Base-by-base conservation (phyloP, 2,113 vertebrate species). In the Bucco capensis region DNA sequence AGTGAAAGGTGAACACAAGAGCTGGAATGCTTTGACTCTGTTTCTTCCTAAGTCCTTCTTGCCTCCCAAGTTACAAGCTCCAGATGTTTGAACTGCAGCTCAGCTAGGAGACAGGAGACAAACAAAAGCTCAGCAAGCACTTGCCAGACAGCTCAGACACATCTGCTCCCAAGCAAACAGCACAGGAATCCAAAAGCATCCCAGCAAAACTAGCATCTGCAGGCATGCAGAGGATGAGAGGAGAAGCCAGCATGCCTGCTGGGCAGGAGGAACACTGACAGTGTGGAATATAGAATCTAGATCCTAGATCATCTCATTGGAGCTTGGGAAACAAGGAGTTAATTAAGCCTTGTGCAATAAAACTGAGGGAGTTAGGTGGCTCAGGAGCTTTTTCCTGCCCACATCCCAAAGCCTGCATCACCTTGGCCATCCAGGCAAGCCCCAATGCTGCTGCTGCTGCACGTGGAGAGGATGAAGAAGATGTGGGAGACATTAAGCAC, bases 61-160 rank as follows among this genome's bases (percentile, higher is more conserved):
- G 56, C 50, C 8, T 28, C n/a, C n/a, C 4, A 65, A 49, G 51
- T 44, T 12, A 22, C 38, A 72, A 14, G 33, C 35, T 44, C 71
- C 91, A 89, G 86, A 56, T 82, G 76, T 86, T 86, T 72, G 44
- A 61, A 61, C 65, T 72, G 9, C 53, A 81, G 71, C 38, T 28
- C 23, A 81, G 38, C 64, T 35, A 23, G 5, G 70, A 47, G 79
- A 72, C 31, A 66, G 86, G 86, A 54, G 40, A 77, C 60, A 77
- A 82, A 54, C 60, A 49, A 60, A 81, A 76, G 33, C 6, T 40
- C 57, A 11, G 1, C 14, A 30, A 76, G 60, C 56, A 33, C 70
- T 76, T 82, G 58, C 81, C 79, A 82, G 82, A 72, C 5, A 65
- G 54, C 74, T 67, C 54, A 22, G 14, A 24, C 81, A 89, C 82